phyloP scores from a whole-genome alignment of 2,797 vertebrate species.

The Argentina silus region DNA sequence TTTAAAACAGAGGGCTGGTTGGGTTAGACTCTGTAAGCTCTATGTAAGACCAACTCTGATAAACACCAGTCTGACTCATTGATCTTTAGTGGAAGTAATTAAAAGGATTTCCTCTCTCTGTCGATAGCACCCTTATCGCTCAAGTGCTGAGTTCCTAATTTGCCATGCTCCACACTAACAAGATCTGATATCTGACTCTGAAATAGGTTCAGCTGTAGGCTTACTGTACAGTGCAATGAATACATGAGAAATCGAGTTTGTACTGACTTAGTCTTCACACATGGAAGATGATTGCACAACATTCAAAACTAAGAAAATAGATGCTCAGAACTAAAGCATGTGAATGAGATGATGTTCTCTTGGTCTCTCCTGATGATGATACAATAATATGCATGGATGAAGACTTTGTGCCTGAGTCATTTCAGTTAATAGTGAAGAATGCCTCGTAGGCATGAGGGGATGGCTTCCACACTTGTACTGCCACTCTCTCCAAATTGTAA shows the following conservation, averaged over 20 bases:
- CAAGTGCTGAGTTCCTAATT: conserved; percentile 17
- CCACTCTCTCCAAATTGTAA: neutral
- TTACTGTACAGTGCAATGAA: neutral
- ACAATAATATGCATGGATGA: no score
- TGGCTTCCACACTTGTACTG: neutral
- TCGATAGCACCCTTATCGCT: conserved; percentile 12
- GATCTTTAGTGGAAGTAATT: conserved; percentile 20
- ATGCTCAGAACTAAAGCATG: no score
- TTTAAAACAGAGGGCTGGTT: neutral
- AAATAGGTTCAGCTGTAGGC: neutral
- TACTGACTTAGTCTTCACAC: neutral
- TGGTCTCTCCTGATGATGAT: no score
- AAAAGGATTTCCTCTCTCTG: conserved; percentile 14
- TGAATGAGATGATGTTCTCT: no score
- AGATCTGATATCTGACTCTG: conserved; percentile 3
- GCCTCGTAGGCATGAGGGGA: no score
- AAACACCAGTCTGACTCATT: conserved; percentile 4
- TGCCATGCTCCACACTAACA: neutral
- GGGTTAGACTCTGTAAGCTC: neutral
- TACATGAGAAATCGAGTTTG: neutral
- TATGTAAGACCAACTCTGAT: neutral
- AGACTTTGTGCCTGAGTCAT: neutral
- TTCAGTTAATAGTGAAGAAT: neutral
- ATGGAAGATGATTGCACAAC: no score
- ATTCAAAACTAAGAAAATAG: no score